Conservation (phyloP, 1,140 invertebrate genomes). For the Myzus persicae region DNA sequence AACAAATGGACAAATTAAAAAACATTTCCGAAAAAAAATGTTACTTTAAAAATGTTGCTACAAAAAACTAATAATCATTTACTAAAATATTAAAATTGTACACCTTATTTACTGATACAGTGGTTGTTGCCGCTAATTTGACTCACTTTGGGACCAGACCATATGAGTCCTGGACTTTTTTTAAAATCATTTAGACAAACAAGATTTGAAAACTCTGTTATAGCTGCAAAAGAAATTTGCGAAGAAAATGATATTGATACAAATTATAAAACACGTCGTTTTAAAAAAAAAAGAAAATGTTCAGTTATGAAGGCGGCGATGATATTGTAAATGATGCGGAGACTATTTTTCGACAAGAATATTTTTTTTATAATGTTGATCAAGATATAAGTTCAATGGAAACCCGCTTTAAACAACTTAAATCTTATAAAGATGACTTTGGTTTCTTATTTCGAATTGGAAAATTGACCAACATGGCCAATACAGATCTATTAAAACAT, state of each 20-base stretch:
- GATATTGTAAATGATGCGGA: not conserved
- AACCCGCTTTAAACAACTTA: not conserved
- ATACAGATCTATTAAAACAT: not conserved
- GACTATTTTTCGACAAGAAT: not conserved
- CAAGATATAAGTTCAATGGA: not conserved
- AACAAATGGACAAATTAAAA: no score
- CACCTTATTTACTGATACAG: no score
- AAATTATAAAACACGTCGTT: not conserved
- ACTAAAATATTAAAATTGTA: no score
- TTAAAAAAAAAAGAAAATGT: slow-evolving; percentile 9
- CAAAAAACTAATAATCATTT: no score
- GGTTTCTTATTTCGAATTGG: not conserved
- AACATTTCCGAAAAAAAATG: no score
- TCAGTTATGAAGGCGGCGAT: not conserved
- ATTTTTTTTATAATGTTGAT: slow-evolving; percentile 6
- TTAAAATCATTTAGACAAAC: not conserved
- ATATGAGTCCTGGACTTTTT: no score
- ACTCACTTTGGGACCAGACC: no score
- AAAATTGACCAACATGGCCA: not conserved
- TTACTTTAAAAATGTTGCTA: no score
- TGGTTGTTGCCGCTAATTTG: no score
- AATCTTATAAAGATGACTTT: not conserved
- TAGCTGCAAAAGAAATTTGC: not conserved
- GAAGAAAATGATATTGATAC: not conserved
- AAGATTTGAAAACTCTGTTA: not conserved